phyloP scores from a whole-genome alignment of 2,113 vertebrate genomes.

The Meleagris gallopavo region DNA sequence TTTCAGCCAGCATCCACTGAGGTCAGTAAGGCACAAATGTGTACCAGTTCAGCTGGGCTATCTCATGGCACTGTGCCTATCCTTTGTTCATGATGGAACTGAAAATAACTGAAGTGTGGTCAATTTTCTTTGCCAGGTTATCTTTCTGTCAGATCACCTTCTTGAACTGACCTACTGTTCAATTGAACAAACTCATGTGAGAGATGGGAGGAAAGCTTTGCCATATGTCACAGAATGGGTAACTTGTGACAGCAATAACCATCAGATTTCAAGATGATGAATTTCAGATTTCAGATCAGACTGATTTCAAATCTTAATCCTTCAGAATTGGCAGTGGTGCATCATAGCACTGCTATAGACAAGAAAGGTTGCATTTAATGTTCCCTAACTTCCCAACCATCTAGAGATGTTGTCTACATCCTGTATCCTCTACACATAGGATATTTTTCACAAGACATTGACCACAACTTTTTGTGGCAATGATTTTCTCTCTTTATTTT shows the following conservation, averaged over 20 bases:
- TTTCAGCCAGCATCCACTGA: neutral
- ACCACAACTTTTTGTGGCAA: neutral
- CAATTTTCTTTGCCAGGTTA: neutral
- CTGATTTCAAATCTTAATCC: neutral
- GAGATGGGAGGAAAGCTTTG: neutral
- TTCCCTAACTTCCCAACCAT: neutral
- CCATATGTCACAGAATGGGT: accelerated
- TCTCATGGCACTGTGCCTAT: neutral
- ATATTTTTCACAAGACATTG: neutral
- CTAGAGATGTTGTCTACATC: neutral
- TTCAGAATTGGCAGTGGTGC: neutral
- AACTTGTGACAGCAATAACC: neutral
- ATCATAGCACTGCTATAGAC: neutral
- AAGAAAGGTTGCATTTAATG: neutral
- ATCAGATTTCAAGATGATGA: too few species aligned
- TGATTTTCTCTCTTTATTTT: neutral
- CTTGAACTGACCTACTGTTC: neutral
- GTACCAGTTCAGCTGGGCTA: neutral
- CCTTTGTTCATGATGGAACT: accelerated
- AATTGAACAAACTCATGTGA: neutral
- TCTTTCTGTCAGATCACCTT: neutral
- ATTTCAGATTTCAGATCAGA: neutral
- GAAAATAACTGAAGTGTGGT: neutral
- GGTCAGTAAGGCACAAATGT: neutral
- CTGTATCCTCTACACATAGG: neutral